Evolutionary conservation across 2,888 invertebrate species (phyloP).

Genomic region (Protophormia terraenovae): DNA sequence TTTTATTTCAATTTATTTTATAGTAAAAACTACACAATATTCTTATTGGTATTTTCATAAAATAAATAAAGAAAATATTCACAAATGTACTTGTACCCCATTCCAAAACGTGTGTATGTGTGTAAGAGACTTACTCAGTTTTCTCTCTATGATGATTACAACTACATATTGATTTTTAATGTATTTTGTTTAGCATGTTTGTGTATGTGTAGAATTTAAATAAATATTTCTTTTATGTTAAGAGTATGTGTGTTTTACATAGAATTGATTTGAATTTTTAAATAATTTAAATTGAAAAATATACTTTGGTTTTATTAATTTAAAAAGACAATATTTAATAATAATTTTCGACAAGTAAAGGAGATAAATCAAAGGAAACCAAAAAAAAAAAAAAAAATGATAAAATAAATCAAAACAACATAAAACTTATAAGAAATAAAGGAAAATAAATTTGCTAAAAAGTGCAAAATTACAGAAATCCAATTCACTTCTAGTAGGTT

Average conservation of each 20-base stretch:
- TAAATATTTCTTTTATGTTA: background rate
- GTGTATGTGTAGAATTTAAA: background rate
- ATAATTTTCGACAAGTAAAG: no score
- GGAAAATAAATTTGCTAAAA: no score
- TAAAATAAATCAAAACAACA: no score
- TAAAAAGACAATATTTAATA: background rate
- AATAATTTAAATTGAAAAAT: background rate
- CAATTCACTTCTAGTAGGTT: no score
- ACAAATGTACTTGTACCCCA: background rate
- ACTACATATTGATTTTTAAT: constrained; percentile 5
- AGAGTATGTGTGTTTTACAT: background rate
- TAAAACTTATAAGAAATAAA: no score
- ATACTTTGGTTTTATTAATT: background rate
- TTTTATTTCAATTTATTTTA: background rate
- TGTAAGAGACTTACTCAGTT: background rate
- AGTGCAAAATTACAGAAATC: no score
- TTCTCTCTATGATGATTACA: background rate
- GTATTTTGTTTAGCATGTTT: background rate
- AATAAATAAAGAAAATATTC: constrained; percentile 1
- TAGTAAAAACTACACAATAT: background rate
- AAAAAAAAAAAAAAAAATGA: no score
- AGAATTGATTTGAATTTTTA: background rate
- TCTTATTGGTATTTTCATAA: background rate
- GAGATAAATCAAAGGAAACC: no score
- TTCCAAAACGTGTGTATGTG: background rate